Conservation (phyloP, 1,140 invertebrate species). For the Euwallacea fornicatus region DNA sequence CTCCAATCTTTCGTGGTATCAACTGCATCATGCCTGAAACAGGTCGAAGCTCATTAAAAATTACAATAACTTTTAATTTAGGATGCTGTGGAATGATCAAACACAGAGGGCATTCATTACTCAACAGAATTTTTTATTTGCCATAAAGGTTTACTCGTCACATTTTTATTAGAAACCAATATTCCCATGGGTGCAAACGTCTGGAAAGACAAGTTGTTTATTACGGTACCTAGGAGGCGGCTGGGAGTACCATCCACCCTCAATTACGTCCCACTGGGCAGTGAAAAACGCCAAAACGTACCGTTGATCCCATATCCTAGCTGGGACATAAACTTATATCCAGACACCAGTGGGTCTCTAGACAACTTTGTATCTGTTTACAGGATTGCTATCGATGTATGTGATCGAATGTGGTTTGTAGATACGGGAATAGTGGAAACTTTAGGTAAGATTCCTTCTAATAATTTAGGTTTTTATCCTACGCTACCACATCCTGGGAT, state of each 20-base stretch:
- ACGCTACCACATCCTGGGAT: no score
- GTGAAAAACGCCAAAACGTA: conserved; percentile 50
- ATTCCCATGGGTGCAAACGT: conserved; percentile 71
- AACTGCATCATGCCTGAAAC: neutral
- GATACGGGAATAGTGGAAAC: conserved; percentile 68
- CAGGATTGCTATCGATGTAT: conserved; percentile 65
- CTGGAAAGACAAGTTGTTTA: conserved; percentile 67
- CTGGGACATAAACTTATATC: conserved; percentile 60
- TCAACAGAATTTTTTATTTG: neutral
- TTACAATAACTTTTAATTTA: no score
- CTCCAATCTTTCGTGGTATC: no score
- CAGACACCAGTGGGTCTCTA: conserved; percentile 44
- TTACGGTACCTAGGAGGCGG: conserved; percentile 70
- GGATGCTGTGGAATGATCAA: no score
- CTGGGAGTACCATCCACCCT: conserved; percentile 68
- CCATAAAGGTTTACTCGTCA: conserved; percentile 17
- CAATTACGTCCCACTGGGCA: conserved; percentile 62
- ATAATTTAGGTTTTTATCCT: no score
- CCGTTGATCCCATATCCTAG: conserved; percentile 66
- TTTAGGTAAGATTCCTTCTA: conserved; percentile 41
- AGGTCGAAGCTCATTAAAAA: no score
- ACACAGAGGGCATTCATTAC: neutral
- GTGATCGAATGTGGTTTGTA: conserved; percentile 72
- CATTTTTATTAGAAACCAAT: conserved; percentile 63
- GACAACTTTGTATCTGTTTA: conserved; percentile 65